Evolutionary conservation across 2,888 invertebrate genomes (phyloP).

Genomic region (Pandemis heparana): DNA sequence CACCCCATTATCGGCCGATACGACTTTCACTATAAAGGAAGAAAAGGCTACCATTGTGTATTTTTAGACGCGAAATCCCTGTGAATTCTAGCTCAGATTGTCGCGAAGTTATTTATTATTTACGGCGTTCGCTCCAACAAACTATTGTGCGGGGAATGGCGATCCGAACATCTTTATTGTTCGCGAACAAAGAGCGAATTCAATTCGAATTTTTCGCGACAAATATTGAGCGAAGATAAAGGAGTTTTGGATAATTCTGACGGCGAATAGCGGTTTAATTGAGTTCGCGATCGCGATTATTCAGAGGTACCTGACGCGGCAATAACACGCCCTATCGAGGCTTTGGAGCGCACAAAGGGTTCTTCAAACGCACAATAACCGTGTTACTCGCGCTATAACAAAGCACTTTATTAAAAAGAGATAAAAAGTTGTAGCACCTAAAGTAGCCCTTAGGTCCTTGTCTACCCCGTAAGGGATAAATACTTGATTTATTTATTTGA

Average conservation of each 20-base stretch:
- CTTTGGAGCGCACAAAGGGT: not conserved
- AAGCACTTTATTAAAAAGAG: not conserved
- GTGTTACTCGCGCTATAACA: not conserved
- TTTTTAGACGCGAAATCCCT: conserved; percentile 5
- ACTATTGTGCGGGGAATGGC: conserved; percentile 9
- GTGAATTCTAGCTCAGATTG: conserved; percentile 10
- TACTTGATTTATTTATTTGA: too few species aligned
- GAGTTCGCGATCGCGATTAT: conserved; percentile 11
- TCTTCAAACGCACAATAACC: not conserved
- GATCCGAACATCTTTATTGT: conserved; percentile 19
- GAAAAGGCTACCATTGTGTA: not conserved
- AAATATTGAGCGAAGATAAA: conserved; percentile 22
- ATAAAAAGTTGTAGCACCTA: too few species aligned
- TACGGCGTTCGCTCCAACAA: not conserved
- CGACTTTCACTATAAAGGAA: not conserved
- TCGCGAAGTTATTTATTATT: conserved; percentile 14
- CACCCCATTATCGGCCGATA: conserved; percentile 4
- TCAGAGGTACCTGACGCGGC: not conserved
- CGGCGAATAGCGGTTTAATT: conserved; percentile 14
- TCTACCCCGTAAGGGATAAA: too few species aligned
- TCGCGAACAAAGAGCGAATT: conserved; percentile 6
- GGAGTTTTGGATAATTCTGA: conserved; percentile 11
- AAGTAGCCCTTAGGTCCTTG: too few species aligned
- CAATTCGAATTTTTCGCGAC: conserved; percentile 22
- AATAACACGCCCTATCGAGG: not conserved